Percentiles rank a stretch among this genome's conserved stretches.
phyloP scores from a whole-genome alignment of 2,797 vertebrate genomes.

The Pantherophis alleghaniensis region DNA sequence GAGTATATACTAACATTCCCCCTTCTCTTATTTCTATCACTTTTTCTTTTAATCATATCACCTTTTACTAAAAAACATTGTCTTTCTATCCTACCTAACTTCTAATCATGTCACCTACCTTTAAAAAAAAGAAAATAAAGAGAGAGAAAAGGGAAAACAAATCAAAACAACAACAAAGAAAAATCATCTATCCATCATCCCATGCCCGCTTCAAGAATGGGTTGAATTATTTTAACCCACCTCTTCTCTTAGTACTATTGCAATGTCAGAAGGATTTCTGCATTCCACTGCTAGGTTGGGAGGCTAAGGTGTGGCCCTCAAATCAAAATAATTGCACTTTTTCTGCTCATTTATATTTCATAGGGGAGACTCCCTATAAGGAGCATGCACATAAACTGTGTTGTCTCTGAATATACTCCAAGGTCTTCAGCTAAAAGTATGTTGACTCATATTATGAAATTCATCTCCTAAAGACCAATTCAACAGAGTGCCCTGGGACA shows the following conservation, averaged over 20 bases:
- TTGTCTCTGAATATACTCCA: not conserved
- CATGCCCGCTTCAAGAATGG: too few species aligned
- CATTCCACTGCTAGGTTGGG: not conserved
- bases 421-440: not conserved
- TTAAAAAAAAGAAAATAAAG: too few species aligned
- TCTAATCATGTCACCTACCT: too few species aligned
- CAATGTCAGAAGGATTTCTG: not conserved
- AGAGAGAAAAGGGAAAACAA: too few species aligned
- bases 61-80: too few species aligned
- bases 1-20: too few species aligned
- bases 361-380: not conserved
- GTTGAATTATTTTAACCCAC: not conserved
- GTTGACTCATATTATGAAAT: not conserved
- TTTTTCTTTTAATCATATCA: too few species aligned
- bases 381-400: not conserved
- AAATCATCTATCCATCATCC: too few species aligned
- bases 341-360: not conserved
- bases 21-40: too few species aligned
- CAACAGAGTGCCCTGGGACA: not conserved
- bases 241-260: not conserved
- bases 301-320: not conserved
- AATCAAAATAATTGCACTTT: not conserved
- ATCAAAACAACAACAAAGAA: too few species aligned
- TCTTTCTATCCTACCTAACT: too few species aligned
- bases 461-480: not conserved